phyloP scores from a whole-genome alignment of 2,113 vertebrate species.

The Megaleporinus macrocephalus region DNA sequence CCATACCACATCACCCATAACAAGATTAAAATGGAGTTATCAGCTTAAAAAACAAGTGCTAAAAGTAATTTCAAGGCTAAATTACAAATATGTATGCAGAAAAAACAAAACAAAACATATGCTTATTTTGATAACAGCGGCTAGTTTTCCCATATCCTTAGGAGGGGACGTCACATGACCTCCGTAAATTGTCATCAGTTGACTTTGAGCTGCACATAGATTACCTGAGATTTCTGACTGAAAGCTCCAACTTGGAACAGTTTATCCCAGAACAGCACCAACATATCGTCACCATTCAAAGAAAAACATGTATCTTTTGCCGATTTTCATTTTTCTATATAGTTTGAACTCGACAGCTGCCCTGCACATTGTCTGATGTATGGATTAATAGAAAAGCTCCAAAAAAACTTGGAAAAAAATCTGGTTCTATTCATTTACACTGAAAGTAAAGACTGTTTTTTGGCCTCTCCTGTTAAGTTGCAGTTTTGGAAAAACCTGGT shows the following conservation, averaged over 20 bases:
- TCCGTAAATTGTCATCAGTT: background rate
- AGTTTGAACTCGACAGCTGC: no score
- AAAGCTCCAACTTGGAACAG: background rate
- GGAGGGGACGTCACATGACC: background rate
- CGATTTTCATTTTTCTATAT: no score
- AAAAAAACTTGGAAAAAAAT: no score
- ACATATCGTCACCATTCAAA: no score
- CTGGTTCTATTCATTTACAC: no score
- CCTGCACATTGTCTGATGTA: no score
- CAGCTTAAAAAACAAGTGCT: conserved; percentile 26
- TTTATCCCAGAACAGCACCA: background rate
- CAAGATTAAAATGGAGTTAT: background rate
- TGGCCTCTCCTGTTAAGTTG: no score
- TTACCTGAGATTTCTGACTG: conserved; percentile 26
- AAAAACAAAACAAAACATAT: background rate
- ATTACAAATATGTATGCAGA: background rate
- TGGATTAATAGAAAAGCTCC: no score
- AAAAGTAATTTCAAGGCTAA: conserved; percentile 20
- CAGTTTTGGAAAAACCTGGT: no score
- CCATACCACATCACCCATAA: background rate
- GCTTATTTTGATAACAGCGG: background rate
- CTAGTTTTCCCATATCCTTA: background rate
- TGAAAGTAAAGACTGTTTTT: no score
- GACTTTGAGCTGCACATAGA: background rate
- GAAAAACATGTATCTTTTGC: no score